Conservation (phyloP, 2,113 vertebrate species). For the Hemiscyllium ocellatum region DNA sequence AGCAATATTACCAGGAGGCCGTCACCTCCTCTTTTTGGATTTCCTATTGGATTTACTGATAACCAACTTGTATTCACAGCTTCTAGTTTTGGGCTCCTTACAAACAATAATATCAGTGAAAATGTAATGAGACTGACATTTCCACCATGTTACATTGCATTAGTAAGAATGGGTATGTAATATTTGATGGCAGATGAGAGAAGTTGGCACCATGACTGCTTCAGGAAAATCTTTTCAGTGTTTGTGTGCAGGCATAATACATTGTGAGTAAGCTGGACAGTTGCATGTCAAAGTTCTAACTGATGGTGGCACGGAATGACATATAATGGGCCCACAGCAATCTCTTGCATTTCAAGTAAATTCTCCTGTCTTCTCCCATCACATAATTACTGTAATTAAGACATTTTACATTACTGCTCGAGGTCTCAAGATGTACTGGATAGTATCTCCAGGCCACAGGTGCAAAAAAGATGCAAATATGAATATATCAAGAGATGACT, state of each 20-base stretch:
- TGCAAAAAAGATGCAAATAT: not conserved
- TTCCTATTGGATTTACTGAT: not conserved
- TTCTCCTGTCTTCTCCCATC: not conserved
- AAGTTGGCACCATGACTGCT: not conserved
- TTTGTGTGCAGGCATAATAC: not conserved
- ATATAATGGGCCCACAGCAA: too few relatives aligned
- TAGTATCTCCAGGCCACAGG: not conserved
- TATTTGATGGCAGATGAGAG: not conserved
- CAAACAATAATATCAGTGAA: not conserved
- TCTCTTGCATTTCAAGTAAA: not conserved
- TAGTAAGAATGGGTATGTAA: not conserved
- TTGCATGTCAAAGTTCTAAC: not conserved
- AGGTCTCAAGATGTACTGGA: not conserved
- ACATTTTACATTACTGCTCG: not conserved
- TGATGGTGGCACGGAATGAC: not conserved
- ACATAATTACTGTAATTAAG: not conserved
- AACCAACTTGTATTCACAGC: not conserved
- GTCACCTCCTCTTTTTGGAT: not conserved
- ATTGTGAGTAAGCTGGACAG: not conserved
- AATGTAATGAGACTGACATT: not conserved
- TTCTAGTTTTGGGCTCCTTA: not conserved
- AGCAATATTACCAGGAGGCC: too few relatives aligned
- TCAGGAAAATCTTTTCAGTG: not conserved
- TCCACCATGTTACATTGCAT: not conserved
- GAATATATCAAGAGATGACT: not conserved